Percentiles rank a stretch among this genome's conserved stretches.
Conservation (phyloP, 2,888 invertebrate species). For the Dione vanillae region DNA sequence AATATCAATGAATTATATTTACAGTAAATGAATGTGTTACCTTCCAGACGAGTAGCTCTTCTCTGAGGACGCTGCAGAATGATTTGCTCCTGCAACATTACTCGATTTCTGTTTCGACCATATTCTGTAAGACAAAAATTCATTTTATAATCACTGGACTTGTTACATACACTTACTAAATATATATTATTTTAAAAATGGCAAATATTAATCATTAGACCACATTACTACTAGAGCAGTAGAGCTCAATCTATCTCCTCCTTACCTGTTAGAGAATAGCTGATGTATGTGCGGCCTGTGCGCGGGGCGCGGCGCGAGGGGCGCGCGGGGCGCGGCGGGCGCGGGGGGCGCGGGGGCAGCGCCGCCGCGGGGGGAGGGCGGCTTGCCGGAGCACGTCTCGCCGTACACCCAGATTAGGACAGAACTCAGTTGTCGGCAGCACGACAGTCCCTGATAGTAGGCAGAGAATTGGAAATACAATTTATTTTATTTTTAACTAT, state of each 20-base stretch:
- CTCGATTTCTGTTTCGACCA: constrained; percentile 71
- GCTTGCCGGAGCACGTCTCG: constrained; percentile 54
- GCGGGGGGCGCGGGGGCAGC: constrained; percentile 42
- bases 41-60: constrained; percentile 56
- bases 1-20: not conserved
- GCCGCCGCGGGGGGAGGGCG: constrained; percentile 37
- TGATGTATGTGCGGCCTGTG: constrained; percentile 59
- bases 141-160: not conserved
- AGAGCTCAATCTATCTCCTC: too few relatives aligned
- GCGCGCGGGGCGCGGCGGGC: constrained; percentile 38
- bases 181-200: too few relatives aligned
- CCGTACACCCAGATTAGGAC: constrained; percentile 84
- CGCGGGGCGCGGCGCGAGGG: constrained; percentile 43
- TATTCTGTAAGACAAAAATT: constrained; percentile 57
- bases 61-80: constrained; percentile 59
- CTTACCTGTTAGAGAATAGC: constrained; percentile 71
- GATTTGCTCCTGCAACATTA: constrained; percentile 55
- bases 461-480: too few relatives aligned
- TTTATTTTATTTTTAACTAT: too few relatives aligned
- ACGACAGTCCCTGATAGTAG: constrained; percentile 78
- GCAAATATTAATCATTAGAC: too few relatives aligned
- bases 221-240: too few relatives aligned
- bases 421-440: constrained; percentile 85
- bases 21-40: constrained; percentile 50
- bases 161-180: too few relatives aligned